phyloP scores from a whole-genome alignment of 2,797 vertebrate species.

The Thunnus albacares region DNA sequence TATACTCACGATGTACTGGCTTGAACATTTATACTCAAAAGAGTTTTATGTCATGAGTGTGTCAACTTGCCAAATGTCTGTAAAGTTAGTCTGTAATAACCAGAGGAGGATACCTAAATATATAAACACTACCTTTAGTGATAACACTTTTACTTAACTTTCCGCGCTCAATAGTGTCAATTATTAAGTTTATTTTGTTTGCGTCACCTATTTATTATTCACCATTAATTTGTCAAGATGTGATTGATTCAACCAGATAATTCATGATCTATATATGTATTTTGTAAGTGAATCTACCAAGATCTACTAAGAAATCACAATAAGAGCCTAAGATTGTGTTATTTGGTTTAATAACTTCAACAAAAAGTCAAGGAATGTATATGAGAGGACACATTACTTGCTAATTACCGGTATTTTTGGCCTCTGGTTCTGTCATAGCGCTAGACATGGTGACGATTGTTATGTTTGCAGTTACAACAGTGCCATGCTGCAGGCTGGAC shows the following conservation, averaged over 20 bases:
- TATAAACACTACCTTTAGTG: background rate
- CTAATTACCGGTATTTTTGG: constrained; percentile 29
- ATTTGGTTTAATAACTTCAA: constrained; percentile 18
- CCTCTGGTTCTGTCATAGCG: constrained; percentile 58
- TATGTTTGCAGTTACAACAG: constrained; percentile 60
- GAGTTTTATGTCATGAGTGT: constrained; percentile 21
- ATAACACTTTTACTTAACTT: constrained; percentile 12
- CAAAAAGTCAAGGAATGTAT: constrained; percentile 26
- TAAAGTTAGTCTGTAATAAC: constrained; percentile 10
- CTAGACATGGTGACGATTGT: constrained; percentile 57
- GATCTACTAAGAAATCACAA: background rate
- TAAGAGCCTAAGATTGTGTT: background rate
- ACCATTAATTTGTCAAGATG: background rate
- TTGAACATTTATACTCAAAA: constrained; percentile 26
- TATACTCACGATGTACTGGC: constrained; percentile 15
- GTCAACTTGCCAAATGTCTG: constrained; percentile 18
- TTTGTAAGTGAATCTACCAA: background rate
- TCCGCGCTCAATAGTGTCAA: background rate
- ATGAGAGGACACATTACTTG: constrained; percentile 15
- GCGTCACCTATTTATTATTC: background rate
- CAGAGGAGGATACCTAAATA: background rate
- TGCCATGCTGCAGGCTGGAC: constrained; percentile 57
- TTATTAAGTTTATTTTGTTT: constrained; percentile 4
- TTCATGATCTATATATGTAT: background rate
- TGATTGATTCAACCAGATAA: background rate